Conservation (phyloP, 2,113 vertebrate genomes). For the Varanus komodoensis region DNA sequence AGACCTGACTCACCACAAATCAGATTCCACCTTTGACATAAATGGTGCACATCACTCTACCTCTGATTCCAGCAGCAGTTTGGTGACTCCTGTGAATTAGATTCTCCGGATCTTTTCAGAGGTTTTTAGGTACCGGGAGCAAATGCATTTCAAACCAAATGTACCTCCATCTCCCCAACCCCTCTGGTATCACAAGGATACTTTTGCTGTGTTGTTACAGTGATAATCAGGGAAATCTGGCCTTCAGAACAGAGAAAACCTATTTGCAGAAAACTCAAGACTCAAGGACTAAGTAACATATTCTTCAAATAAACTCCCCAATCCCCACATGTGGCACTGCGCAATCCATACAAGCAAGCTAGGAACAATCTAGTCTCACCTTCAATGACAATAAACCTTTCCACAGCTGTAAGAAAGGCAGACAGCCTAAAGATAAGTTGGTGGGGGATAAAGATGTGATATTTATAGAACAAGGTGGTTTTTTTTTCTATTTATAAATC, state of each 20-base stretch:
- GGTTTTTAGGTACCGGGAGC: no score
- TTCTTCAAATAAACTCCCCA: slow-evolving; percentile 2
- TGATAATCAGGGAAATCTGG: background rate
- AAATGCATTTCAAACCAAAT: background rate
- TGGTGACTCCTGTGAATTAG: background rate
- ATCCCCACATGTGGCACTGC: background rate
- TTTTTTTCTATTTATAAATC: slow-evolving; percentile 22
- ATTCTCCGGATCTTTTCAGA: background rate
- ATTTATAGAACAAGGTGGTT: background rate
- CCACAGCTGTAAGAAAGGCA: background rate
- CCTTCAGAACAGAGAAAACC: background rate
- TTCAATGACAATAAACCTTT: slow-evolving; percentile 11
- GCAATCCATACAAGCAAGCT: slow-evolving; percentile 14
- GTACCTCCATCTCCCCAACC: background rate
- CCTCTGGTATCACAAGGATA: background rate
- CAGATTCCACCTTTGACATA: no score
- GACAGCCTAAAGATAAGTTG: background rate
- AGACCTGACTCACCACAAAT: background rate
- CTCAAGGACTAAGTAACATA: background rate
- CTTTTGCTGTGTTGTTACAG: background rate
- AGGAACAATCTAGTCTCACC: background rate
- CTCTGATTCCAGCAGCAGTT: background rate
- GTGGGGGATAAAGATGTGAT: background rate
- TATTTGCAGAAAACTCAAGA: slow-evolving; percentile 3
- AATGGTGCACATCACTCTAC: background rate